These are phyloP conservation scores for Propithecus perrieri DNA, from an alignment of 2,797 vertebrate species.

Conservation along the genomic window DNA sequence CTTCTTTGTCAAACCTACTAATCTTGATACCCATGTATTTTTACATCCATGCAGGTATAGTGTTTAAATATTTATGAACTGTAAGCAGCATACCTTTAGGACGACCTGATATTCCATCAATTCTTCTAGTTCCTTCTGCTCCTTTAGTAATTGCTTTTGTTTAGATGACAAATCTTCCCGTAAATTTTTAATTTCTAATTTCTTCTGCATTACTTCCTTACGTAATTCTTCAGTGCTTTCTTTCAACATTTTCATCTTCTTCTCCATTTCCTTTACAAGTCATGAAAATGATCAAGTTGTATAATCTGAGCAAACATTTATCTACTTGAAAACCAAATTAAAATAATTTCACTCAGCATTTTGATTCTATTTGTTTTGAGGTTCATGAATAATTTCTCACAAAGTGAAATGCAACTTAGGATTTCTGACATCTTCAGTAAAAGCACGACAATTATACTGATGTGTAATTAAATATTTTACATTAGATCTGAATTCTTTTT, in stretches of 20 bases:
- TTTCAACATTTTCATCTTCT: conserved; percentile 85
- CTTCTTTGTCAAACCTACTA: background rate
- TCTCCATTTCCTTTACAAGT: conserved; percentile 88
- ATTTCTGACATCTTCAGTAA: background rate
- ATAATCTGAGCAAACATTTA: background rate
- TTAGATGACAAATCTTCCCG: conserved; percentile 88
- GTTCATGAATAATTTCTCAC: background rate
- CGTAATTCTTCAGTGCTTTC: conserved; percentile 90
- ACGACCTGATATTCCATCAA: conserved; percentile 84
- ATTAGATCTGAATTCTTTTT: background rate
- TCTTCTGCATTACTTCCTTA: conserved; percentile 90
- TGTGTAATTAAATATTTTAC: background rate
- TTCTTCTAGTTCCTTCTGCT: conserved; percentile 88
- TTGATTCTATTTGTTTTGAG: background rate
- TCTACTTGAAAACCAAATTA: background rate
- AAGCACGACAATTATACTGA: background rate
- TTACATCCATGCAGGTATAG: background rate
- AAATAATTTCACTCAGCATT: background rate
- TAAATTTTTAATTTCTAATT: conserved; percentile 89
- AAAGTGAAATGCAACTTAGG: background rate
- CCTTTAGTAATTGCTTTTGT: conserved; percentile 84
- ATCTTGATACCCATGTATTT: background rate
- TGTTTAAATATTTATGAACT: background rate
- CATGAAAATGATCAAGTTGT: conserved; percentile 25
- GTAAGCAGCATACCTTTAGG: conserved; percentile 86